Conservation (phyloP, 2,888 invertebrate species). For the Mesoligia furuncula region DNA sequence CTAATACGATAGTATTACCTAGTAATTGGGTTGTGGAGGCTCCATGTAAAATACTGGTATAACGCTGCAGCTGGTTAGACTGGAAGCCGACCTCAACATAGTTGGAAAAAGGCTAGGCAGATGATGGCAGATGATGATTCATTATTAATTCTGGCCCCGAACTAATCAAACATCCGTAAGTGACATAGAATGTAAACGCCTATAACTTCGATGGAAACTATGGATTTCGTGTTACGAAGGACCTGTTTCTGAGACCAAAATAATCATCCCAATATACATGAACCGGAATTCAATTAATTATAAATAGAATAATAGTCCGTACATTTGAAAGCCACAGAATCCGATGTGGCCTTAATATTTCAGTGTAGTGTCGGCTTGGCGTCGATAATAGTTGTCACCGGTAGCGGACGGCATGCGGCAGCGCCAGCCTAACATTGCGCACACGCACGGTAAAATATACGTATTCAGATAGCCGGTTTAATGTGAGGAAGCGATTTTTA, state of each 20-base stretch:
- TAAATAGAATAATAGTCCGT: neutral
- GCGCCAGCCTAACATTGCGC: conserved; percentile 38
- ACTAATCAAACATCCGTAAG: no score
- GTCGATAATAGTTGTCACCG: conserved; percentile 63
- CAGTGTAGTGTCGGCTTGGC: conserved; percentile 48
- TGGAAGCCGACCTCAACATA: no score
- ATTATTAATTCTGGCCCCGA: no score
- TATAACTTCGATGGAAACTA: no score
- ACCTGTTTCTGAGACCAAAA: neutral
- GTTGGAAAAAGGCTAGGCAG: no score
- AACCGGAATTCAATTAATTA: neutral
- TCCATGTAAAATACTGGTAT: no score
- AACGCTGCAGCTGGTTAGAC: no score
- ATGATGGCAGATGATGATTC: no score
- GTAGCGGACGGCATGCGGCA: conserved; percentile 60
- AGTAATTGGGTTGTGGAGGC: no score
- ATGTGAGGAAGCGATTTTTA: conserved; percentile 18
- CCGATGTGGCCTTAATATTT: conserved; percentile 61
- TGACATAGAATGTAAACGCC: no score
- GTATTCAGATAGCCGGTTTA: conserved; percentile 8
- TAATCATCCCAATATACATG: neutral
- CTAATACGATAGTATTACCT: no score
- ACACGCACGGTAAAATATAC: conserved; percentile 41
- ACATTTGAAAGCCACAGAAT: conserved; percentile 26
- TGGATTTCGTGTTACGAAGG: no score